phyloP scores from a whole-genome alignment of 2,888 invertebrate species.

The Sinhomidia bicolor region DNA sequence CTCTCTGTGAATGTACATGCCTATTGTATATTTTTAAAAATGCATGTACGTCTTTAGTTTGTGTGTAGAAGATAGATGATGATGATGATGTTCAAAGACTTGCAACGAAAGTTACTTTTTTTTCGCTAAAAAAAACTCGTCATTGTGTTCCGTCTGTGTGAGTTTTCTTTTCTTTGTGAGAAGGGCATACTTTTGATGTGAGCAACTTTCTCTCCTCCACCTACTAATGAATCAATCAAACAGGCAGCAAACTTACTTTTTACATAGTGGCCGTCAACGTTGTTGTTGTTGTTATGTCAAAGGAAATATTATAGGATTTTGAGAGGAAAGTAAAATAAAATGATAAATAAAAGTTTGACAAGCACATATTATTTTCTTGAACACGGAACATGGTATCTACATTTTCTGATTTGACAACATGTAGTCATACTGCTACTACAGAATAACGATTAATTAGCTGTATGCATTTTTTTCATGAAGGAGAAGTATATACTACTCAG shows the following conservation, averaged over 20 bases:
- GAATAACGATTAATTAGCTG: too few species aligned
- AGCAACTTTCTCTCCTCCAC: not conserved
- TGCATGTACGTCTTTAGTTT: too few species aligned
- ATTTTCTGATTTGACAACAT: too few species aligned
- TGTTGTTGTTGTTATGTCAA: not conserved
- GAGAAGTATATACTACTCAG: too few species aligned
- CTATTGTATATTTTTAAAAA: too few species aligned
- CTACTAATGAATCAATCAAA: not conserved
- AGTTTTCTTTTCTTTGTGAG: not conserved
- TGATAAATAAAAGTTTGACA: not conserved
- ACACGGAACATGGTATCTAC: too few species aligned
- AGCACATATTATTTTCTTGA: too few species aligned
- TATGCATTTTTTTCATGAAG: too few species aligned
- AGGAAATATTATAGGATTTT: not conserved
- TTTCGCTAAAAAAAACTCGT: too few species aligned
- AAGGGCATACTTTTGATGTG: not conserved
- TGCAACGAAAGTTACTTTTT: not conserved
- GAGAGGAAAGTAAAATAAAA: not conserved
- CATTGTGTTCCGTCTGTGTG: constrained; percentile 14
- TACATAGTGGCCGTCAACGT: not conserved
- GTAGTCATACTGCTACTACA: too few species aligned
- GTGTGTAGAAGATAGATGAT: not conserved
- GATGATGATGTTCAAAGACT: too few species aligned
- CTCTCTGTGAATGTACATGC: too few species aligned
- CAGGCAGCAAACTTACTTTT: not conserved